Base-by-base conservation (phyloP, 2,797 vertebrate genomes). In the Rhabdomys pumilio region DNA sequence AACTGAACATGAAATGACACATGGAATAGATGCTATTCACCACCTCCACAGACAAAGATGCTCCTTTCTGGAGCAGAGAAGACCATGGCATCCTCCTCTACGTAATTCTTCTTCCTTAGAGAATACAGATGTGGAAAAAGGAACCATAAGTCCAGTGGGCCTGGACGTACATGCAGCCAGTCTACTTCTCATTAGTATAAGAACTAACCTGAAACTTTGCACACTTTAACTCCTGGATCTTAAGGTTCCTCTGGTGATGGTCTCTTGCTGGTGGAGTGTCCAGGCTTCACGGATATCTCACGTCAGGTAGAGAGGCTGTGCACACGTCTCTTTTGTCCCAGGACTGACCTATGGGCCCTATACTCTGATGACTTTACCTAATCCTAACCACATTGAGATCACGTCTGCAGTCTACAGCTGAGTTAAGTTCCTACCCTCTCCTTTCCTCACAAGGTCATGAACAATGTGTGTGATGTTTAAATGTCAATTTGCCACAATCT, bases 1-100 rank as follows among this genome's bases (percentile, higher is more conserved):
- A 9, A 22, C 41, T 0, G 26, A 29, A 11, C 0, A 3, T 8
- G 22, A 4, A 4, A 50, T 2, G 5, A 6, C 79, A 8, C 0
- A 9, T 3, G 0, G 31, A 34, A 4, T 31, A 19, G 10, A 38
- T 41, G 17, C 14, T 2, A 8, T 24, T 57, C 6, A 20, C 73
- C 7, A 19, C 29, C 73, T 31, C 50, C 47, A 20, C 41, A 19
- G 1, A 20, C 29, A 59, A 19, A 69, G 41, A 29, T 6, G 0
- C 80, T 63, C 47, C 44, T 41, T 7, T 0, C 17, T 19, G 1
- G 82, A 24, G 24, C 26, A 13, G 53, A 26, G 26, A 31, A 0
- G 31, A 6, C 14, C 12, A 6, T 8, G 6, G 6, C 61, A 17
- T 57, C 10, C 1, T 6, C 15, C n/a, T 34, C 3, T 29, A 17